Base-by-base conservation (phyloP, 2,888 invertebrate genomes). In the Drosophila mulleri region DNA sequence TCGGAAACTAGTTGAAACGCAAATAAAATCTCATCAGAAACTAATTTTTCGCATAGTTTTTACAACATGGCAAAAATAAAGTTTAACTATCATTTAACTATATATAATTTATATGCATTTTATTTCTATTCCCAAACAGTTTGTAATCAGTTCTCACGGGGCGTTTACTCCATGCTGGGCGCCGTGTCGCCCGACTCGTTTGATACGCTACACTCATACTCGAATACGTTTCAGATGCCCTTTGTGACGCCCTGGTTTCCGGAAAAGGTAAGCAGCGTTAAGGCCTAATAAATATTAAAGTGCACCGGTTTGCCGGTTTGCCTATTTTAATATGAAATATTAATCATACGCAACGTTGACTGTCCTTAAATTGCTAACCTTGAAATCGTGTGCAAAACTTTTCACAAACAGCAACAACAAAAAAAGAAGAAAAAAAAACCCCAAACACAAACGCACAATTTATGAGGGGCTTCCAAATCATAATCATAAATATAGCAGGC, bases 191-290 rank as follows among this genome's bases (percentile, higher is more conserved):
- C 98, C 44, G 98, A 98, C 91, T 98, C 98, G n/a, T 98, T 98
- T 92, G 98, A 98, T 93, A 98, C 98, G 7, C 94, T 98, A 59
- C 98, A 98, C 92, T 98, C 98, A 23, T 98, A 98, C 93, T 97
- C 97, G 90, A 98, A 98, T 93, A 98, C 98, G 58, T 98, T 98
- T 92, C 97, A 98, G 94, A 97, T 98, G 97, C 98, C 98, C 44
- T 98, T 98, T 92, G 96, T 98, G 73, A 98, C 98, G 52, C 98
- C 98, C 16, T 98, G 98, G 97, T 98, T 97, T 91, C 98, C 98
- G 0, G 98, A 98, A 93, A 98, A 98, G 95, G 96, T 96, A 93
- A 94, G 92, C 20, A 20, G 45, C 48, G 32, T 65, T 65, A 56
- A 69, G 47, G 72, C 67, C 70, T 67, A 79, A 80, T 85, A 85